These are phyloP conservation scores for Halcyon leucocephala DNA, from an alignment of 2,797 vertebrate genomes.

Conservation along the genomic window DNA sequence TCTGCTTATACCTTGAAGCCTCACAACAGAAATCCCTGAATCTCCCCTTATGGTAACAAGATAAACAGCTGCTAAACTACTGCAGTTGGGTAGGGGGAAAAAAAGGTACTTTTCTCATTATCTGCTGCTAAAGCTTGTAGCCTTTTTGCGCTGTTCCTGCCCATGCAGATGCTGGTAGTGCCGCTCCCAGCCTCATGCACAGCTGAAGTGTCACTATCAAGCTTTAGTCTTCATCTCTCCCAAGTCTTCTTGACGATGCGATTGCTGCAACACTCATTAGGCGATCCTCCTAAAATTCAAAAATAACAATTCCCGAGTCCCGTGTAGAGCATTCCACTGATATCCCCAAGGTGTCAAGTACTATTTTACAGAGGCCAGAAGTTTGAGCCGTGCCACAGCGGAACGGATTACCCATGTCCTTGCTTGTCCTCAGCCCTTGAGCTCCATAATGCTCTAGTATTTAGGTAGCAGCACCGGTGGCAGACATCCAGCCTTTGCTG, in stretches of 20 bases:
- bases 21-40: not conserved
- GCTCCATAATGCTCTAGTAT: not conserved
- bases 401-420: not conserved
- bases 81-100: not conserved
- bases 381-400: not conserved
- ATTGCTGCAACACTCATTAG: not conserved
- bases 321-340: not conserved
- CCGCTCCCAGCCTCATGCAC: not conserved
- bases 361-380: not conserved
- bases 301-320: not conserved
- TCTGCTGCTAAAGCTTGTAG: not conserved
- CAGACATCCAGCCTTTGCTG: conserved; percentile 1
- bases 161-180: not conserved
- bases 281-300: not conserved
- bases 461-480: not conserved
- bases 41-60: not conserved
- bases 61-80: not conserved
- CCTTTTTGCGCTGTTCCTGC: not conserved
- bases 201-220: not conserved
- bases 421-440: conserved; percentile 44
- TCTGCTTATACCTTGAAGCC: not conserved
- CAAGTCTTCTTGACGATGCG: not conserved
- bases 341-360: not conserved
- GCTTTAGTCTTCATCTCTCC: not conserved
- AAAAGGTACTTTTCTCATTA: not conserved